A percentile compares a stretch with the other conserved stretches of the same genome.
These are phyloP conservation scores for Philotrypesis tridentata DNA, from an alignment of 1,140 invertebrate genomes.

Conservation along the genomic window DNA sequence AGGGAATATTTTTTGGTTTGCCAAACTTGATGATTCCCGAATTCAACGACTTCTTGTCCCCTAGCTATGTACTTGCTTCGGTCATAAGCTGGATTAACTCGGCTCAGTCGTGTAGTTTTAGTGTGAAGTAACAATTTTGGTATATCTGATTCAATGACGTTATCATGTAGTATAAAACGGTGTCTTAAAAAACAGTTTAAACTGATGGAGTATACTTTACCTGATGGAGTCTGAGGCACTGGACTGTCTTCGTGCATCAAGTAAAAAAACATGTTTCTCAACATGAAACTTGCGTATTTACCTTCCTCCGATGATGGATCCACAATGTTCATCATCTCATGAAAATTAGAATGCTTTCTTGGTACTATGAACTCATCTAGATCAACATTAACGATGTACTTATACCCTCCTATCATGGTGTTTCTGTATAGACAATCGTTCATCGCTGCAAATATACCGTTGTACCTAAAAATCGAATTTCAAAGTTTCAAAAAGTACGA, in stretches of 20 bases:
- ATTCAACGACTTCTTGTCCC: constrained; percentile 74
- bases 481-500: constrained; percentile 37
- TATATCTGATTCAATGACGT: background rate
- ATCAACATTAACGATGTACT: constrained; percentile 77
- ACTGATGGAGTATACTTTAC: background rate
- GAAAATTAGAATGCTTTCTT: constrained; percentile 67
- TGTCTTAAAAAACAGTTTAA: background rate
- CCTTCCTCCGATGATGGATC: background rate
- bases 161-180: background rate
- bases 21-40: constrained; percentile 80
- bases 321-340: constrained; percentile 53
- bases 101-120: constrained; percentile 49
- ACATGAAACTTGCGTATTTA: constrained; percentile 72
- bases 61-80: constrained; percentile 79
- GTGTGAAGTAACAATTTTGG: constrained; percentile 8
- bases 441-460: constrained; percentile 77
- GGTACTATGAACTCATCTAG: constrained; percentile 79
- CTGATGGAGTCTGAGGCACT: constrained; percentile 56
- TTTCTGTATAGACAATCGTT: constrained; percentile 79
- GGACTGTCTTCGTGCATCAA: constrained; percentile 75
- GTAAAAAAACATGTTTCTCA: constrained; percentile 80
- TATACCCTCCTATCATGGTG: constrained; percentile 64
- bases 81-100: constrained; percentile 74
- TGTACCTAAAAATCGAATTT: constrained; percentile 74
- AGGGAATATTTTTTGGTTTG: constrained; percentile 59